Conservation (phyloP, 2,888 invertebrate species). For the Linhomoeus sp. region DNA sequence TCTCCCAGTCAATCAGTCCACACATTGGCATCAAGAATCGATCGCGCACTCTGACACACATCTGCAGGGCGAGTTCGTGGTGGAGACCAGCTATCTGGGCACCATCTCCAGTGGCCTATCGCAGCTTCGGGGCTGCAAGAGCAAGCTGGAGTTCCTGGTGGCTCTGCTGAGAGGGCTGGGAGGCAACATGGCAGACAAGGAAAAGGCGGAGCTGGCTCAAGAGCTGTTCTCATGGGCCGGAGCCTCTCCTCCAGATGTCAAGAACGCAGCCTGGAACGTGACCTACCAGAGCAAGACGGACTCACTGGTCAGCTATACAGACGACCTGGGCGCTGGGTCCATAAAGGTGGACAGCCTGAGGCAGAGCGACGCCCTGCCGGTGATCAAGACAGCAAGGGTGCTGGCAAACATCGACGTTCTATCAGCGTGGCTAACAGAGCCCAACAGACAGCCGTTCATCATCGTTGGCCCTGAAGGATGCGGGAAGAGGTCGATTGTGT, state of each 20-base stretch:
- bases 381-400: slow-evolving; percentile 30
- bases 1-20: too few species aligned
- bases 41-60: too few species aligned
- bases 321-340: slow-evolving; percentile 25
- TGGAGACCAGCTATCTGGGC: slow-evolving; percentile 38
- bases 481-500: slow-evolving; percentile 60
- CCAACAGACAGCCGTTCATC: slow-evolving; percentile 47
- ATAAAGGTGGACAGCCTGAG: slow-evolving; percentile 9
- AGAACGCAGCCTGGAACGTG: slow-evolving; percentile 35
- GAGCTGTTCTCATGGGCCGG: slow-evolving; percentile 44
- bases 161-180: slow-evolving; percentile 45
- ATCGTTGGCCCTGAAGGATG: slow-evolving; percentile 60
- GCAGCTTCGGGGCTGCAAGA: slow-evolving; percentile 34
- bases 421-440: slow-evolving; percentile 37
- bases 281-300: slow-evolving; percentile 45
- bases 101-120: slow-evolving; percentile 43
- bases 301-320: slow-evolving; percentile 35
- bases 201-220: slow-evolving; percentile 44
- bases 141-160: slow-evolving; percentile 37
- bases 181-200: slow-evolving; percentile 42
- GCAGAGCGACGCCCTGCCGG: slow-evolving; percentile 1
- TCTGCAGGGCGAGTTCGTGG: slow-evolving; percentile 35
- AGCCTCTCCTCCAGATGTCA: slow-evolving; percentile 37
- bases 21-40: too few species aligned
- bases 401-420: slow-evolving; percentile 43